Evolutionary conservation across 2,113 vertebrate genomes (phyloP), one percentile per base, ranked within the genome.

Genomic region (Raja brachyura): DNA sequence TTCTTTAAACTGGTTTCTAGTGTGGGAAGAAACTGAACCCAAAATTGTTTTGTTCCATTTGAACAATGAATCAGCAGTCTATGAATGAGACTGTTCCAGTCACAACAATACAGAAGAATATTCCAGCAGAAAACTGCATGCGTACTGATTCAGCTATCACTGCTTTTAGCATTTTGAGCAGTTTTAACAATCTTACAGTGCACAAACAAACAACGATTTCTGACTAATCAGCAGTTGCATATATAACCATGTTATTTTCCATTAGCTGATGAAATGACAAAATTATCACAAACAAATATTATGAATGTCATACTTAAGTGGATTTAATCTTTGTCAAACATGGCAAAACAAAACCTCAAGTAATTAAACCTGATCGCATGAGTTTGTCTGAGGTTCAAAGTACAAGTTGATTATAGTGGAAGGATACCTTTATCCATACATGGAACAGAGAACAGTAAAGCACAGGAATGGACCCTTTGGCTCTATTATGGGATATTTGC

Each of bases 1-100:
- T 83, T 9, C 5, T 56, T 59, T 83, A 56, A 59, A 56, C 48
- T n/a, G 81, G n/a, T 85, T 28, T 28, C 10, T 85, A 14, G 25
- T 11, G 10, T 28, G 9, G 4, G 25, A 25, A 61, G 25, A n/a
- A 63, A 63, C 25, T 63, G 63, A 88, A 63, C 61, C 11, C 56
- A 88, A n/a, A 31, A 56, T 88, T 63, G 59, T 88, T 85, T 79
- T 88, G 28, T 14, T 88, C 5, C 83, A 88, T 18, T 63, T 88
- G 8, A 88, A n/a, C 56, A 63, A 63, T 31, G 28, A 88, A 63
- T 88, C 83, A 88, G 83, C 83, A 63, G 83, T 88, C 56, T 31
- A 31, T 63, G 59, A 66, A 88, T 63, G 83, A 63, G 28, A 31
- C 28, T 86, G 11, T 31, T 59, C 28, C 83, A 88, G 56, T 59